These are phyloP conservation scores for Ptychobarbus kaznakovi DNA, from an alignment of 2,797 vertebrate genomes.

Conservation along the genomic window DNA sequence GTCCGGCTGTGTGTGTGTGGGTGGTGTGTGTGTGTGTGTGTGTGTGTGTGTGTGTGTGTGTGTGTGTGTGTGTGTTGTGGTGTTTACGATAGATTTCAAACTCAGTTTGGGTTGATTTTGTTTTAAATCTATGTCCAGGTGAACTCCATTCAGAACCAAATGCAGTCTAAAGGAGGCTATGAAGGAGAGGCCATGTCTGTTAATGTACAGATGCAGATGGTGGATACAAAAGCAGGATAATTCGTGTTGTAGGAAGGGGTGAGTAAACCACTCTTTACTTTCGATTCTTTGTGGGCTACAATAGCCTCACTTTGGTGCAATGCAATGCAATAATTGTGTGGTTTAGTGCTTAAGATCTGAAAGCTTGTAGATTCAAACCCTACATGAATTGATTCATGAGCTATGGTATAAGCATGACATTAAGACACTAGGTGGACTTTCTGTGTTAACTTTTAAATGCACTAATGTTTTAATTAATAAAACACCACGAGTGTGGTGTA, in stretches of 20 bases:
- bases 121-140: slow-evolving; percentile 71
- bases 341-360: not conserved
- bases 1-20: no score
- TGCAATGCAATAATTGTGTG: not conserved
- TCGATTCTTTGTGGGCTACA: not conserved
- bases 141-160: slow-evolving; percentile 89
- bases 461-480: no score
- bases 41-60: no score
- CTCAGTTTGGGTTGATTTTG: not conserved
- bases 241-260: slow-evolving; percentile 52
- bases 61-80: no score
- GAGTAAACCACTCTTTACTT: slow-evolving; percentile 13
- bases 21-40: no score
- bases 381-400: no score
- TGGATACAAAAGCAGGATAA: slow-evolving; percentile 89
- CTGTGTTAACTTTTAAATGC: no score
- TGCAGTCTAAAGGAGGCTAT: slow-evolving; percentile 91
- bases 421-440: no score
- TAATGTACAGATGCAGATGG: slow-evolving; percentile 85
- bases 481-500: no score
- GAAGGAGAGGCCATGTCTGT: slow-evolving; percentile 79
- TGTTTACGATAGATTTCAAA: not conserved
- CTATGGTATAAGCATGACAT: no score
- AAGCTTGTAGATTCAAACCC: no score
- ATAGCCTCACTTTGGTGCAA: not conserved